Evolutionary conservation across 92 coral and sea anemone genomes (phyloP).

Genomic region (Bergia puertoricense): DNA sequence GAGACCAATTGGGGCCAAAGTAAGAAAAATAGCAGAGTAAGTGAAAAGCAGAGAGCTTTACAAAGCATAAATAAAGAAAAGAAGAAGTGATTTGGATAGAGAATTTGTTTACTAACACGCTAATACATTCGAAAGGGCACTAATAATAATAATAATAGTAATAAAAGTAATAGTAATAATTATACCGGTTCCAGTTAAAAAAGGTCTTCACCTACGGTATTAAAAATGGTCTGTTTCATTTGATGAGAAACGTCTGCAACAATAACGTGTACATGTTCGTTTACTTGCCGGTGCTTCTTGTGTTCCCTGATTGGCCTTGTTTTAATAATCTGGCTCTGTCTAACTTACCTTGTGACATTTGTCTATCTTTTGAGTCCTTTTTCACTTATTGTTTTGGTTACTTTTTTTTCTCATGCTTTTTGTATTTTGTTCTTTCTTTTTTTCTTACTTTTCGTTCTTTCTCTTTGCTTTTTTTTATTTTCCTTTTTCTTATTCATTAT

Average conservation of each 20-base stretch:
- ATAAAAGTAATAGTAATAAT: no score
- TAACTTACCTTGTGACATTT: not conserved
- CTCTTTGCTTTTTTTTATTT: not conserved
- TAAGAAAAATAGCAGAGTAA: slow-evolving; percentile 82
- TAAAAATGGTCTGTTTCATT: no score
- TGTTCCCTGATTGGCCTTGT: no score
- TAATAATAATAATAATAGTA: no score
- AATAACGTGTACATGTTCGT: not conserved
- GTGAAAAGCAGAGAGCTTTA: slow-evolving; percentile 15
- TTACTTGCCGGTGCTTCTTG: no score
- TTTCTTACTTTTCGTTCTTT: not conserved
- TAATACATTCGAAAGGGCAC: no score
- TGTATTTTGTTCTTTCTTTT: not conserved
- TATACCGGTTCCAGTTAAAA: no score
- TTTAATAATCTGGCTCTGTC: no score
- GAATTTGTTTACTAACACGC: not conserved
- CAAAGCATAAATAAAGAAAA: no score
- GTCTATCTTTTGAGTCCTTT: not conserved
- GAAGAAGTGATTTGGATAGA: not conserved
- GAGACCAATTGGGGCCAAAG: slow-evolving; percentile 89
- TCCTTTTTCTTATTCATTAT: not conserved
- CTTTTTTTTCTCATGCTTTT: not conserved
- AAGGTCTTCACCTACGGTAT: no score
- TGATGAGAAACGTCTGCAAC: no score
- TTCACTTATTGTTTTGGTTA: not conserved